Conservation (phyloP, 1,140 invertebrate species). For the Trichomalopsis sarcophagae region DNA sequence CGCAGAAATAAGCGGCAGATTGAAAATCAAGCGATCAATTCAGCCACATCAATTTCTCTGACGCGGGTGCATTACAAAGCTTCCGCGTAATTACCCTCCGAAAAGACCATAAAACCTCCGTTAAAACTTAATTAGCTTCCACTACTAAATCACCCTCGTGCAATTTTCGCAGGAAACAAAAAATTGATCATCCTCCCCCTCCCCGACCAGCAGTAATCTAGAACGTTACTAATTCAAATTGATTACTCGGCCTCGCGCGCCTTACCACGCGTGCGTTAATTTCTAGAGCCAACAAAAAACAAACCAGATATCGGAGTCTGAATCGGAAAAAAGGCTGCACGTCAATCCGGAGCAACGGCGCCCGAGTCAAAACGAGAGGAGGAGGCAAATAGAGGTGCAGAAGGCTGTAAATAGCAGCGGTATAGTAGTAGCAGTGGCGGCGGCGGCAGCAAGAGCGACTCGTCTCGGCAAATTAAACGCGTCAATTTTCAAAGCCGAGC, state of each 20-base stretch:
- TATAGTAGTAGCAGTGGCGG: background rate
- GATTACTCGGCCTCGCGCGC: constrained; percentile 16
- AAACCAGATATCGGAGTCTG: background rate
- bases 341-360: constrained; percentile 14
- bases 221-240: constrained; percentile 40
- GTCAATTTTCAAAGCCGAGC: constrained; percentile 38
- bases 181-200: background rate
- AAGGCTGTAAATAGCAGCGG: background rate
- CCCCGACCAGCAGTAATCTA: background rate
- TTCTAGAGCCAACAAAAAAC: background rate
- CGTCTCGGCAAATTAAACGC: constrained; percentile 41
- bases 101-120: constrained; percentile 1
- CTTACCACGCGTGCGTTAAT: background rate
- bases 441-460: background rate
- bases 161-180: background rate
- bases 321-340: background rate
- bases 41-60: too few relatives aligned
- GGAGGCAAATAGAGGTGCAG: background rate
- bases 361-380: background rate
- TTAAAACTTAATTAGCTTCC: constrained; percentile 26
- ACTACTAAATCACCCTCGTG: constrained; percentile 3
- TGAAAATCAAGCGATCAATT: too few relatives aligned
- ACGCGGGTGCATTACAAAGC: too few relatives aligned
- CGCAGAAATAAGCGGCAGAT: too few relatives aligned
- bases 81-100: background rate